phyloP scores from a whole-genome alignment of 2,797 vertebrate species.

The Danionella dracula region DNA sequence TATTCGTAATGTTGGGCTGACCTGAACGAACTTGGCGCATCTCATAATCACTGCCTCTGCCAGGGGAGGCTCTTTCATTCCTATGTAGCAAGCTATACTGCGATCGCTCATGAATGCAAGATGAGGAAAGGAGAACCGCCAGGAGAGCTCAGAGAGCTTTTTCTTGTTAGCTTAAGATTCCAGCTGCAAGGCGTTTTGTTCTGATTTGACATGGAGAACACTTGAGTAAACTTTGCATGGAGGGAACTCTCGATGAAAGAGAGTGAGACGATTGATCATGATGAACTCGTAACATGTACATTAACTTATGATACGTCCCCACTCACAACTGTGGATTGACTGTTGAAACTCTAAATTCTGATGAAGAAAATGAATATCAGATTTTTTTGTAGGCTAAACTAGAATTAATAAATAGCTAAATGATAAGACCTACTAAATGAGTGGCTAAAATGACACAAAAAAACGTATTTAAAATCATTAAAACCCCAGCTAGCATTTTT shows the following conservation, averaged over 20 bases:
- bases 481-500: no score
- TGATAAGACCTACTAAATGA: no score
- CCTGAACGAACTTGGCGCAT: not conserved
- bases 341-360: not conserved
- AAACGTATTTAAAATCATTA: no score
- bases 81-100: not conserved
- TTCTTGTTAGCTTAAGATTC: slow-evolving; percentile 24
- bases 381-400: no score
- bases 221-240: slow-evolving; percentile 25
- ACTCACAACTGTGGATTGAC: not conserved
- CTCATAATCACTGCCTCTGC: slow-evolving; percentile 12
- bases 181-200: slow-evolving; percentile 24
- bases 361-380: not conserved
- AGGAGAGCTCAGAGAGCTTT: slow-evolving; percentile 44
- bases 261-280: not conserved
- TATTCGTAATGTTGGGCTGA: slow-evolving; percentile 2
- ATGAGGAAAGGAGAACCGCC: slow-evolving; percentile 37
- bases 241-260: slow-evolving; percentile 1
- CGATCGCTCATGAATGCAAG: slow-evolving; percentile 46
- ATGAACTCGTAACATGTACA: slow-evolving; percentile 11
- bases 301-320: not conserved
- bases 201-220: slow-evolving; percentile 35
- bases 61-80: slow-evolving; percentile 21
- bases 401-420: no score
- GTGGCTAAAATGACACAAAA: no score